phyloP scores from a whole-genome alignment of 2,888 invertebrate genomes.

The Acronicta psi region DNA sequence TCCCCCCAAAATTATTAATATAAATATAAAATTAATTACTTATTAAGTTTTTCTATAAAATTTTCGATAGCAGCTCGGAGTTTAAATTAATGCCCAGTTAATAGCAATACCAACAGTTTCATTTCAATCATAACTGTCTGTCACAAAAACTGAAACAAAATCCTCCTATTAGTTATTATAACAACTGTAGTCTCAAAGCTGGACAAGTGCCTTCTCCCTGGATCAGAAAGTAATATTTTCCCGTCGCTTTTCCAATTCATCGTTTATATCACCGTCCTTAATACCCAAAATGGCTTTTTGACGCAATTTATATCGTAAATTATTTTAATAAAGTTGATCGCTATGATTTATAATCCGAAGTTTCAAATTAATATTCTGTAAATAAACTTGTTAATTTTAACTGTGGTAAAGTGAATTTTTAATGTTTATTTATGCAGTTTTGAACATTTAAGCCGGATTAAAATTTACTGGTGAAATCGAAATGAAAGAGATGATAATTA shows the following conservation, averaged over 20 bases:
- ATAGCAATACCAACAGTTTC: too few species aligned
- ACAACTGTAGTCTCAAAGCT: too few species aligned
- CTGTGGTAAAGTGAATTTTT: constrained; percentile 41
- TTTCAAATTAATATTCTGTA: constrained; percentile 51
- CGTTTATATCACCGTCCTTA: constrained; percentile 38
- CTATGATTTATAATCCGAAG: constrained; percentile 66
- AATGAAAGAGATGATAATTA: constrained; percentile 1
- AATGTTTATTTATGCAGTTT: constrained; percentile 27
- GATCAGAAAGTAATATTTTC: too few species aligned
- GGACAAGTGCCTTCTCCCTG: too few species aligned
- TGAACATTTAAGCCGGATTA: constrained; percentile 23
- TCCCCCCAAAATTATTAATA: too few species aligned
- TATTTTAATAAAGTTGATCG: constrained; percentile 70
- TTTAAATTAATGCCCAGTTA: too few species aligned
- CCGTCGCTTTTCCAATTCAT: constrained; percentile 1
- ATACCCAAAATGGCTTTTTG: constrained; percentile 59
- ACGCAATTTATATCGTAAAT: constrained; percentile 66
- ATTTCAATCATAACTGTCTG: too few species aligned
- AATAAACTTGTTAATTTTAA: constrained; percentile 48
- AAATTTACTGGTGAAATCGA: constrained; percentile 4
- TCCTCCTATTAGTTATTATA: too few species aligned
- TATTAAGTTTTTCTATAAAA: too few species aligned
- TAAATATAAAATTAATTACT: too few species aligned
- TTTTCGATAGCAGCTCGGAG: too few species aligned
- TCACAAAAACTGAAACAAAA: too few species aligned